These are phyloP conservation scores for Coranthus polyacanthus DNA, from an alignment of 2,797 vertebrate genomes.

Conservation along the genomic window DNA sequence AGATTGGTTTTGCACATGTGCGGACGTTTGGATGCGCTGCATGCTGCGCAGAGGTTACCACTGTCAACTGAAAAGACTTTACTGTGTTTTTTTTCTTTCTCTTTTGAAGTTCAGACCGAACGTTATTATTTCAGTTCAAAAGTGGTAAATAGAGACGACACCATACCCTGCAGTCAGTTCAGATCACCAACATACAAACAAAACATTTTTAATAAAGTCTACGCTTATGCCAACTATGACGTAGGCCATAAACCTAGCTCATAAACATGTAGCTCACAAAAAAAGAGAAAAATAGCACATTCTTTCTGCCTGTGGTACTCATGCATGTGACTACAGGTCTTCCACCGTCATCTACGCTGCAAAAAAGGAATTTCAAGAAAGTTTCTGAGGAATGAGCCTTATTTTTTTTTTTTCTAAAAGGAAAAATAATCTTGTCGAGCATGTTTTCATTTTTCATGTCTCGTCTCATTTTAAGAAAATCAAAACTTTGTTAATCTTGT, in stretches of 20 bases:
- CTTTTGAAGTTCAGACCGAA: background rate
- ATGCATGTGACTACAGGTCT: conserved; percentile 18
- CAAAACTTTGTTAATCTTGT: too few relatives aligned
- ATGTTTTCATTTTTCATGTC: too few relatives aligned
- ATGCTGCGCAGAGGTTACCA: background rate
- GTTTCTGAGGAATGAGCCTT: too few relatives aligned
- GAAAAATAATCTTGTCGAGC: too few relatives aligned
- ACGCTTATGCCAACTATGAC: conserved; percentile 14
- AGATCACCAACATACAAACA: background rate
- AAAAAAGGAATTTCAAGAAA: too few relatives aligned
- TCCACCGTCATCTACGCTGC: background rate
- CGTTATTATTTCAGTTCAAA: conserved; percentile 9
- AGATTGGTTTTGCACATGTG: conserved; percentile 1
- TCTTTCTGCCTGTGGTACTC: background rate
- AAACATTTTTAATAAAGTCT: conserved; percentile 1
- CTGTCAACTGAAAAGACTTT: conserved; percentile 7
- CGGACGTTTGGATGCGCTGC: conserved; percentile 3
- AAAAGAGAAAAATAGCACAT: background rate
- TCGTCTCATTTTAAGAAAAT: too few relatives aligned
- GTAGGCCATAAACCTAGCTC: background rate
- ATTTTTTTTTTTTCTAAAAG: too few relatives aligned
- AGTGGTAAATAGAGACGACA: conserved; percentile 5
- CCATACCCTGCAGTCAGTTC: background rate
- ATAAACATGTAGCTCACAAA: conserved; percentile 6
- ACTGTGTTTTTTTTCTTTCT: conserved; percentile 5